These are phyloP conservation scores for Nematostella vectensis DNA, from an alignment of 92 coral and sea anemone genomes.

Conservation along the genomic window DNA sequence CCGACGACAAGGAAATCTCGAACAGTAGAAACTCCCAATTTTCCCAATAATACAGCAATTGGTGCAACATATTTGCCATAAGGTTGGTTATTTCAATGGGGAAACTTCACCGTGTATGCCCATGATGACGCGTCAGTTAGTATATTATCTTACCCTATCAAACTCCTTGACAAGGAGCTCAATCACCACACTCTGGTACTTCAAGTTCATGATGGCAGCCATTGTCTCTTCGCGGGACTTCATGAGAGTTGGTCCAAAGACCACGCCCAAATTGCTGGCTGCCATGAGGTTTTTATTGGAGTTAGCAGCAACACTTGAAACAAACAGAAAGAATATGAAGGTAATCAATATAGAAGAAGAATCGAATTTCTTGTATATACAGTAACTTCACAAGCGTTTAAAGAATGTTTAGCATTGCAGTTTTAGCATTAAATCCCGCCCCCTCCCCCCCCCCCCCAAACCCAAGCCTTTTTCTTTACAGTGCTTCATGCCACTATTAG, in stretches of 20 bases:
- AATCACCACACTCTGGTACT: slow-evolving; percentile 92
- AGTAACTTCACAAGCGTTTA: background rate
- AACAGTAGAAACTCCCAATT: too few relatives aligned
- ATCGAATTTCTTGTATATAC: background rate
- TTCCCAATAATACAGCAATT: too few relatives aligned
- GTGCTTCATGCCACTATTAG: too few relatives aligned
- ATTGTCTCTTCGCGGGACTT: slow-evolving; percentile 90
- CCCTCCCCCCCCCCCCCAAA: too few relatives aligned
- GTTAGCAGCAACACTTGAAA: slow-evolving; percentile 88
- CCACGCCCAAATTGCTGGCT: slow-evolving; percentile 95
- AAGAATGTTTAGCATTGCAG: background rate
- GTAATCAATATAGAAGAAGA: background rate
- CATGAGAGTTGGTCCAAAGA: slow-evolving; percentile 98
- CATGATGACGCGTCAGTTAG: too few relatives aligned
- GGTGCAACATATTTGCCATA: too few relatives aligned
- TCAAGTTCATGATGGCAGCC: slow-evolving; percentile 99
- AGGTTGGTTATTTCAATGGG: too few relatives aligned
- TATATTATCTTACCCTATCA: slow-evolving; percentile 40
- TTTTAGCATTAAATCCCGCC: too few relatives aligned
- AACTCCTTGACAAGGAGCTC: slow-evolving; percentile 89
- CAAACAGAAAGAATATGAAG: too few relatives aligned
- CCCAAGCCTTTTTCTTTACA: too few relatives aligned
- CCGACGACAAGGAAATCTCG: too few relatives aligned
- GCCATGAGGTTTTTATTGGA: slow-evolving; percentile 91
- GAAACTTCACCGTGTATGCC: too few relatives aligned